Evolutionary conservation across 2,888 invertebrate genomes (phyloP).

Genomic region (Colletes collaris): DNA sequence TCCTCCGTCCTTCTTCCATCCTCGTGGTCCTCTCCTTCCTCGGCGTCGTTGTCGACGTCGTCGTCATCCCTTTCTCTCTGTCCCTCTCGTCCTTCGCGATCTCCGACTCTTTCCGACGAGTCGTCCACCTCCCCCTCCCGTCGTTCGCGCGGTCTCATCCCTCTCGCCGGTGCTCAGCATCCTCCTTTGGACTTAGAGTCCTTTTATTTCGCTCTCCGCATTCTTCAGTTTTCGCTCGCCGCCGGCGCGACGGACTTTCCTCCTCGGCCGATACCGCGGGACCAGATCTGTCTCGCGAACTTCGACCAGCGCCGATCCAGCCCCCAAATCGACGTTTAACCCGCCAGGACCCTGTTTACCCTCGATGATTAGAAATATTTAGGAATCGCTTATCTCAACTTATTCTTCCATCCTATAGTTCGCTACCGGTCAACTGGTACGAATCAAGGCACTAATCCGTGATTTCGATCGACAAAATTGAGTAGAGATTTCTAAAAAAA

Average conservation of each 20-base stretch:
- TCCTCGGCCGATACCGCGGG: constrained; percentile 53
- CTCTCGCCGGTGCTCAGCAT: constrained; percentile 56
- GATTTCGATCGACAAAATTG: too few relatives aligned
- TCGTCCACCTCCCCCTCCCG: constrained; percentile 24
- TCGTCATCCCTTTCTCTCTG: constrained; percentile 43
- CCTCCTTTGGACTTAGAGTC: constrained; percentile 71
- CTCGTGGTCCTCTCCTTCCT: constrained; percentile 45
- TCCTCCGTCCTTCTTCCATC: constrained; percentile 22
- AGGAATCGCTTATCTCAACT: too few relatives aligned
- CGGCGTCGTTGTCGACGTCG: constrained; percentile 38
- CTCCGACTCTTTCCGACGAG: constrained; percentile 21
- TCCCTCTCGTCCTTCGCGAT: constrained; percentile 21
- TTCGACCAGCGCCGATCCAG: constrained; percentile 12
- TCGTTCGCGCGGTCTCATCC: constrained; percentile 50
- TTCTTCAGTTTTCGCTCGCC: constrained; percentile 72
- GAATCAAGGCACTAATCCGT: too few relatives aligned
- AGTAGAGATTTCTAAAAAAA: too few relatives aligned
- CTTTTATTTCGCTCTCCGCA: constrained; percentile 75
- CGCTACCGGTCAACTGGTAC: too few relatives aligned
- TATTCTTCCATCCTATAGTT: too few relatives aligned
- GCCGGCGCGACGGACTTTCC: constrained; percentile 62
- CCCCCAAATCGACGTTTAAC: too few relatives aligned
- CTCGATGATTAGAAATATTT: too few relatives aligned
- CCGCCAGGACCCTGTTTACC: too few relatives aligned
- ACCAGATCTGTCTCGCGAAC: constrained; percentile 53